Percentiles rank a stretch among this genome's conserved stretches.
Evolutionary conservation across 92 coral and sea anemone genomes (phyloP).

Genomic region (Phenganax stokvisi): DNA sequence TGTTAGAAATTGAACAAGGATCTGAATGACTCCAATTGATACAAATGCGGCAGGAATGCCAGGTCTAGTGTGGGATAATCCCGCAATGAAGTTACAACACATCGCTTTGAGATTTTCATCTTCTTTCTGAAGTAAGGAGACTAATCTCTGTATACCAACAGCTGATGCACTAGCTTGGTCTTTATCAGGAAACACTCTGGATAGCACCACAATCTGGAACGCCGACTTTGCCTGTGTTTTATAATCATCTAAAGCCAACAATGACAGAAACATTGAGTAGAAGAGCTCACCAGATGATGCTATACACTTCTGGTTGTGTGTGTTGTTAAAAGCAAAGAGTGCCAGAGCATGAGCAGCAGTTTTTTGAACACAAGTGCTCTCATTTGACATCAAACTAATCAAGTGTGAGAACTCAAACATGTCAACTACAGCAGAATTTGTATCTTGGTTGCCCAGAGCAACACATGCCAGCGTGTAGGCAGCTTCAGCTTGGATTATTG

Average conservation of each 20-base stretch:
- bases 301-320: constrained; percentile 73
- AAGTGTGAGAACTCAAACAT: constrained; percentile 73
- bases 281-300: constrained; percentile 75
- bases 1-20: constrained; percentile 62
- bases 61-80: constrained; percentile 90
- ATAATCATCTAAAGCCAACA: constrained; percentile 67
- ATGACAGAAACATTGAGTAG: constrained; percentile 64
- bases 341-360: constrained; percentile 86
- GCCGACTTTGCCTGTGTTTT: constrained; percentile 68
- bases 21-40: constrained; percentile 74
- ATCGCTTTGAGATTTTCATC: constrained; percentile 72
- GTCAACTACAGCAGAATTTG: constrained; percentile 61
- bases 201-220: constrained; percentile 77
- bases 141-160: constrained; percentile 70
- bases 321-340: constrained; percentile 83
- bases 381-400: constrained; percentile 64
- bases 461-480: constrained; percentile 85
- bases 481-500: constrained; percentile 78
- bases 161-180: constrained; percentile 89
- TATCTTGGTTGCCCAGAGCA: constrained; percentile 79
- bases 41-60: constrained; percentile 94
- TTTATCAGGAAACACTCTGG: constrained; percentile 88
- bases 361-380: constrained; percentile 63
- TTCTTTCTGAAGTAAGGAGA: constrained; percentile 59
- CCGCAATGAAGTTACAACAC: constrained; percentile 87